Base-by-base conservation (phyloP, 2,113 vertebrate species). In the Pterocles burchelli region DNA sequence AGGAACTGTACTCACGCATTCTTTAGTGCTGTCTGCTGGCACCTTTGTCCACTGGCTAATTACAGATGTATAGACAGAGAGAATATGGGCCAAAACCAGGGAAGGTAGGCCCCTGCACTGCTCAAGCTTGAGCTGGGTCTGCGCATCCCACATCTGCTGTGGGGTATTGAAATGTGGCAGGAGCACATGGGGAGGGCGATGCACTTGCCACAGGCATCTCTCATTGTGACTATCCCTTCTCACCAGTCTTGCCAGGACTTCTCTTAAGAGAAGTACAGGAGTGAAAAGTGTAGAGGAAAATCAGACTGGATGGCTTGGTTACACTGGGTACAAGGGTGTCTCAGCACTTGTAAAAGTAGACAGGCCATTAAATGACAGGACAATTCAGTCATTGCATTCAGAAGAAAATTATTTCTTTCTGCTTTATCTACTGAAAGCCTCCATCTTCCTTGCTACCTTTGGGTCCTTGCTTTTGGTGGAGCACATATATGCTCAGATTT, bases 1-100 rank as follows among this genome's bases (percentile, higher is more conserved):
- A 36, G 55, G 72, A 88, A 28, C 26, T 58, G 4, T 0, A 0
- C 41, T 43, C 41, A 51, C 21, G 31, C 11, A 7, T 57, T 94
- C 54, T 43, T 62, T 73, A 76, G 28, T 17, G n/a, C 71, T 63
- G 66, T 71, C 41, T 86, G 11, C 46, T 88, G 71, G 49, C 71
- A 82, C 13, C 26, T 89, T 52, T 45, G 7, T 74, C n/a, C 59
- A 24, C 41, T 90, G 61, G 16, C 41, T 88, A 9, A 25, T 71
- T 71, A 41, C 33, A 85, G 25, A 17, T 49, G 8, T 21, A 10
- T 17, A n/a, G 49, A 19, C 5, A 48, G 65, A 26, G 34, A 24
- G 61, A 83, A 57, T 0, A 1, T 43, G 43, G 12, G 51, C 55
- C 55, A 75, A 68, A 95, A 58, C 17, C 25, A 36, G 2, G 5